Percentiles rank a stretch among this genome's conserved stretches.
phyloP scores from a whole-genome alignment of 1,140 invertebrate genomes.

The Rhyacophila brunnea region DNA sequence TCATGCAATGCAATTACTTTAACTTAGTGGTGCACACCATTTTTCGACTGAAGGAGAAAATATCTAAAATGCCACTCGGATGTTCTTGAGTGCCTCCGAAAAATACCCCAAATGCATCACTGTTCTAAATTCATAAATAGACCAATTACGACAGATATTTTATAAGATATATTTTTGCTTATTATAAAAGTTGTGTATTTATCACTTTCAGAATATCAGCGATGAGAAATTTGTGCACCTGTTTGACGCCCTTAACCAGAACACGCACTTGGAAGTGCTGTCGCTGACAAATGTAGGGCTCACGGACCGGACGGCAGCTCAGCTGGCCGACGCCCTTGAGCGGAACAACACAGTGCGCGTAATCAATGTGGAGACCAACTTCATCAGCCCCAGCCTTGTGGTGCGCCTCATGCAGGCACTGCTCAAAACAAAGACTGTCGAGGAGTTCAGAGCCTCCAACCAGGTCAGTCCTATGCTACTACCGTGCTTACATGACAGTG shows the following conservation, averaged over 20 bases:
- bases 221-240: conserved; percentile 91
- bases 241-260: conserved; percentile 84
- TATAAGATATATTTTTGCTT: too few species aligned
- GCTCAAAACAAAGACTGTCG: conserved; percentile 80
- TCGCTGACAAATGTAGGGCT: conserved; percentile 92
- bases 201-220: conserved; percentile 83
- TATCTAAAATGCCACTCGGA: too few species aligned
- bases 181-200: not conserved
- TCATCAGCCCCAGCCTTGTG: conserved; percentile 81
- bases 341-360: conserved; percentile 85
- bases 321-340: conserved; percentile 81
- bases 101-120: too few species aligned
- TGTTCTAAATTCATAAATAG: too few species aligned
- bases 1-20: too few species aligned
- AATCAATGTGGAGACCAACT: conserved; percentile 96
- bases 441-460: conserved; percentile 93
- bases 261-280: conserved; percentile 89
- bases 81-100: too few species aligned
- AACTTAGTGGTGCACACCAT: too few species aligned
- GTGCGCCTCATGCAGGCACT: conserved; percentile 83
- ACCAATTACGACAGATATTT: too few species aligned
- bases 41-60: too few species aligned
- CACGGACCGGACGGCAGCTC: conserved; percentile 81
- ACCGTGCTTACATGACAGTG: too few species aligned
- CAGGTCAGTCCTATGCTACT: conserved; percentile 74